Evolutionary conservation across 2,888 invertebrate genomes (phyloP).

Genomic region (Andrena bicolor): DNA sequence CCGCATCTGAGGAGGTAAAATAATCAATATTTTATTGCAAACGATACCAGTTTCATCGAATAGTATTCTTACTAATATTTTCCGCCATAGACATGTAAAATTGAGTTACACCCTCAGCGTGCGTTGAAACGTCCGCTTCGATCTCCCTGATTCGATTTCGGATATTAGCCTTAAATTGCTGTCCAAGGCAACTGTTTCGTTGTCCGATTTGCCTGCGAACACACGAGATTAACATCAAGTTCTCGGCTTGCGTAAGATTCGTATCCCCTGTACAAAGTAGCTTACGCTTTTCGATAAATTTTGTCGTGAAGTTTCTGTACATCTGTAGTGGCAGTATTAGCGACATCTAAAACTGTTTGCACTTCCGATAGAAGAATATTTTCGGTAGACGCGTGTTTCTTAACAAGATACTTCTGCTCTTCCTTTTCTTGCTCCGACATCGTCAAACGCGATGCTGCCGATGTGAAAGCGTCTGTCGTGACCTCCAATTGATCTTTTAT

Average conservation of each 20-base stretch:
- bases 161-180: conserved; percentile 77
- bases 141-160: conserved; percentile 73
- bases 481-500: conserved; percentile 85
- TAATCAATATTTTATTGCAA: neutral
- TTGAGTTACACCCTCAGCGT: conserved; percentile 74
- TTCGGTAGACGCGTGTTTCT: conserved; percentile 89
- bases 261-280: neutral
- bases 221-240: neutral
- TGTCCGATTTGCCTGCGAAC: conserved; percentile 77
- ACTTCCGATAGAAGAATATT: conserved; percentile 88
- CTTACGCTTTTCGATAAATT: conserved; percentile 84
- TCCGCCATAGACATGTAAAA: conserved; percentile 76
- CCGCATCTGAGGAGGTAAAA: conserved; percentile 61
- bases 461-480: conserved; percentile 84
- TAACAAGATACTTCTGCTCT: conserved; percentile 89
- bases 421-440: conserved; percentile 86
- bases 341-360: conserved; percentile 87
- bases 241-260: neutral
- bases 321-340: conserved; percentile 88
- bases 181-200: conserved; percentile 77
- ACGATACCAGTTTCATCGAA: neutral
- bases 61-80: conserved; percentile 46
- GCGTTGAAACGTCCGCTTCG: conserved; percentile 74
- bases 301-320: conserved; percentile 89
- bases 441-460: conserved; percentile 84